phyloP scores from a whole-genome alignment of 2,797 vertebrate genomes.

The Gymnothorax reevesii region DNA sequence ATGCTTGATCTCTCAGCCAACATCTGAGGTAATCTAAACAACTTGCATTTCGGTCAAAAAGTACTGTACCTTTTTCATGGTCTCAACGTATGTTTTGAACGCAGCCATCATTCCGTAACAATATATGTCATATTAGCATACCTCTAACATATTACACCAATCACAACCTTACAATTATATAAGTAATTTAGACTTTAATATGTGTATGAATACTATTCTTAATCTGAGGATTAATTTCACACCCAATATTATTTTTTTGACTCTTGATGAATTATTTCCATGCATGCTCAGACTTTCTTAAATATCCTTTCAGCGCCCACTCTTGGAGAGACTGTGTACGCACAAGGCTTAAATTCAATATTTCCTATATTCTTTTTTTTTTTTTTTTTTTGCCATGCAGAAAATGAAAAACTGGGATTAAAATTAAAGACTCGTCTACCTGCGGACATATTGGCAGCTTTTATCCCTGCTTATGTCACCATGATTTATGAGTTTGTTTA shows the following conservation, averaged over 20 bases:
- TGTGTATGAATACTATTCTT: slow-evolving; percentile 13
- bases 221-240: slow-evolving; percentile 26
- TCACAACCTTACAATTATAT: slow-evolving; percentile 30
- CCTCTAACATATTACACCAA: slow-evolving; percentile 35
- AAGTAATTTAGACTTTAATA: slow-evolving; percentile 1
- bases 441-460: neutral
- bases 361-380: neutral
- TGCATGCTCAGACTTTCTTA: slow-evolving; percentile 18
- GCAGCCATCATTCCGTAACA: slow-evolving; percentile 41
- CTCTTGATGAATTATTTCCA: neutral
- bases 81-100: slow-evolving; percentile 27
- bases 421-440: neutral
- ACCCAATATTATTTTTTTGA: slow-evolving; percentile 18
- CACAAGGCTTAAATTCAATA: neutral
- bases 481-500: neutral
- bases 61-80: slow-evolving; percentile 13
- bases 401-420: neutral
- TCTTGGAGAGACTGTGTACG: neutral
- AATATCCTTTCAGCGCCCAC: neutral
- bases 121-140: slow-evolving; percentile 35
- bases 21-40: slow-evolving; percentile 44
- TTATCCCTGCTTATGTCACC: slow-evolving; percentile 10
- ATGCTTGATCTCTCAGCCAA: slow-evolving; percentile 25
- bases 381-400: neutral
- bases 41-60: slow-evolving; percentile 34